Conservation (phyloP, 1,140 invertebrate species). For the Pantala flavescens region DNA sequence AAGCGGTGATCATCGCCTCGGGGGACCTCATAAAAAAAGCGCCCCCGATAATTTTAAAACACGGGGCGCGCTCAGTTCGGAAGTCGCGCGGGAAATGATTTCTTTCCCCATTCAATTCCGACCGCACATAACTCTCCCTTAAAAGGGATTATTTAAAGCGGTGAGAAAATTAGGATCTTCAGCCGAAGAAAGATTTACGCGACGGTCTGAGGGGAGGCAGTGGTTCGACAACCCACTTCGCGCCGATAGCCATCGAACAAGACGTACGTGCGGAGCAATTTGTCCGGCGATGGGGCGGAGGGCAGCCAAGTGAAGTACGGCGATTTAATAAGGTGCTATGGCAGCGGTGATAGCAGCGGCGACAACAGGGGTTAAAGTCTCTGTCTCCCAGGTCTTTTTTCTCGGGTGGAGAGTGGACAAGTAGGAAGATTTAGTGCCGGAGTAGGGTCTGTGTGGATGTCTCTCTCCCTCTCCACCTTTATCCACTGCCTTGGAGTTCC, state of each 20-base stretch:
- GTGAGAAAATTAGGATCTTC: neutral
- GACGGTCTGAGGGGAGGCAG: neutral
- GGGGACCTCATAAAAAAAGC: neutral
- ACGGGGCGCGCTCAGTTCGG: neutral
- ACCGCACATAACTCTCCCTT: neutral
- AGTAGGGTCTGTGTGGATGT: no score
- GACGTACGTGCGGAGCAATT: neutral
- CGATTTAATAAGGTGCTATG: conserved; percentile 9
- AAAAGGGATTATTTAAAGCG: neutral
- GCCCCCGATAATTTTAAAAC: neutral
- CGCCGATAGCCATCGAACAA: neutral
- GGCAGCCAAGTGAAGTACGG: neutral
- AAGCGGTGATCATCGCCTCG: no score
- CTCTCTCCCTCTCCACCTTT: neutral
- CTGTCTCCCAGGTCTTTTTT: neutral
- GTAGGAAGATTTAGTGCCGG: neutral
- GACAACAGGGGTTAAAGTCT: neutral
- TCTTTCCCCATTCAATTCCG: neutral
- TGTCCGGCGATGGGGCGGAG: neutral
- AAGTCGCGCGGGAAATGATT: neutral
- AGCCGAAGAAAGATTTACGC: neutral
- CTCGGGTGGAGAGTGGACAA: neutral
- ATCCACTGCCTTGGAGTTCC: neutral
- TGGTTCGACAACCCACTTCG: conserved; percentile 7
- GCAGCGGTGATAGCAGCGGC: neutral